These are phyloP conservation scores for Agrotis puta DNA, from an alignment of 2,888 invertebrate genomes.

Conservation along the genomic window DNA sequence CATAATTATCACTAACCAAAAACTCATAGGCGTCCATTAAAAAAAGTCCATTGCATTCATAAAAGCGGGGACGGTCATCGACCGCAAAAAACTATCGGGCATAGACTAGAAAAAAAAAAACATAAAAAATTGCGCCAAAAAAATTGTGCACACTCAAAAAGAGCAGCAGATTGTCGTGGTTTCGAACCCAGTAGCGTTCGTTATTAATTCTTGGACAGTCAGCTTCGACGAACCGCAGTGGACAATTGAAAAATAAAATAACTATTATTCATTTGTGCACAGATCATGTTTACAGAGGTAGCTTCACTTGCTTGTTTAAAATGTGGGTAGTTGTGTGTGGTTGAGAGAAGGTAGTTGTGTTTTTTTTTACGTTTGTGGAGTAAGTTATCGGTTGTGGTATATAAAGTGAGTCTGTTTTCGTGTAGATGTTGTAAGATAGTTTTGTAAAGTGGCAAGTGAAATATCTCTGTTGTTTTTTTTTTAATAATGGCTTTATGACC, in stretches of 20 bases:
- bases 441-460: background rate
- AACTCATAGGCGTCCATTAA: slow-evolving; percentile 69
- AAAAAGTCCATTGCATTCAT: slow-evolving; percentile 74
- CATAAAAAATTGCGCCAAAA: slow-evolving; percentile 71
- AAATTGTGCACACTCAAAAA: slow-evolving; percentile 81
- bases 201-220: slow-evolving; percentile 89
- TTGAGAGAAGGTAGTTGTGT: slow-evolving; percentile 17
- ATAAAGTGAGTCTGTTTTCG: background rate
- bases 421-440: background rate
- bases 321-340: slow-evolving; percentile 12
- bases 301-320: slow-evolving; percentile 74
- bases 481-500: background rate
- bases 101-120: slow-evolving; percentile 83
- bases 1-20: slow-evolving; percentile 57
- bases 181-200: slow-evolving; percentile 76
- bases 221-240: slow-evolving; percentile 80
- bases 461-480: background rate
- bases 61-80: slow-evolving; percentile 82
- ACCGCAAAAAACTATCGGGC: slow-evolving; percentile 89
- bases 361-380: slow-evolving; percentile 29
- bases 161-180: slow-evolving; percentile 88
- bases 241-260: slow-evolving; percentile 90
- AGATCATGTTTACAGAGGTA: slow-evolving; percentile 80
- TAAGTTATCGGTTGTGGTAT: slow-evolving; percentile 9
- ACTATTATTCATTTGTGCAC: slow-evolving; percentile 87